phyloP scores from a whole-genome alignment of 2,113 vertebrate species.

The Nerophis lumbriciformis region DNA sequence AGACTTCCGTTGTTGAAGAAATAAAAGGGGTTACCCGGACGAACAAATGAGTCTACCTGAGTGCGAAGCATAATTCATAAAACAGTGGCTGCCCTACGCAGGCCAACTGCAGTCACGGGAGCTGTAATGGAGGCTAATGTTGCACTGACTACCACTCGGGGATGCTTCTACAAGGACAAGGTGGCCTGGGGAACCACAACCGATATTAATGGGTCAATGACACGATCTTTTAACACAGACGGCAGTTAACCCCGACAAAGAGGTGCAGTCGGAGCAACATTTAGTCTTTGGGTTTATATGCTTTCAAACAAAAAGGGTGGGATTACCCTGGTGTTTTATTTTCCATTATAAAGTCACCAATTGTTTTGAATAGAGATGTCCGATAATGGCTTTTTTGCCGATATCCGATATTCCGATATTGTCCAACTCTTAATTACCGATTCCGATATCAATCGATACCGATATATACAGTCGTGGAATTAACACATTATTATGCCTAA shows the following conservation, averaged over 20 bases:
- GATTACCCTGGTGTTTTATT: not conserved
- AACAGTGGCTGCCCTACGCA: slow-evolving; percentile 54
- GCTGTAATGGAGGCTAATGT: slow-evolving; percentile 72
- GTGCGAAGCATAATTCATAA: slow-evolving; percentile 61
- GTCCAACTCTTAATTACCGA: too few species aligned
- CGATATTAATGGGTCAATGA: slow-evolving; percentile 72
- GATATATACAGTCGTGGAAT: too few species aligned
- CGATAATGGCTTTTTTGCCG: too few species aligned
- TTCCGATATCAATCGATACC: too few species aligned
- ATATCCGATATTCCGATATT: too few species aligned
- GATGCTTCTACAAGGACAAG: slow-evolving; percentile 56
- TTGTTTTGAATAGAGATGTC: too few species aligned
- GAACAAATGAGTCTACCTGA: slow-evolving; percentile 17
- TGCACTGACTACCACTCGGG: slow-evolving; percentile 59
- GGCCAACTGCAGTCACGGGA: slow-evolving; percentile 67
- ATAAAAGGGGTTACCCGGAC: slow-evolving; percentile 50
- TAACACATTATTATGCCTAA: too few species aligned
- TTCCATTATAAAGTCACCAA: too few species aligned
- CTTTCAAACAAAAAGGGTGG: not conserved
- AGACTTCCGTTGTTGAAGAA: slow-evolving; percentile 61
- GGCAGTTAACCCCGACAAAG: slow-evolving; percentile 65
- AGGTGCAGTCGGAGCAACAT: slow-evolving; percentile 9
- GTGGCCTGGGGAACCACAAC: slow-evolving; percentile 54
- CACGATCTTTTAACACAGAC: slow-evolving; percentile 69
- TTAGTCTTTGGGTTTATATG: slow-evolving; percentile 10